Evolutionary conservation across 2,113 vertebrate species (phyloP).

Genomic region (Dipodomys ordii): DNA sequence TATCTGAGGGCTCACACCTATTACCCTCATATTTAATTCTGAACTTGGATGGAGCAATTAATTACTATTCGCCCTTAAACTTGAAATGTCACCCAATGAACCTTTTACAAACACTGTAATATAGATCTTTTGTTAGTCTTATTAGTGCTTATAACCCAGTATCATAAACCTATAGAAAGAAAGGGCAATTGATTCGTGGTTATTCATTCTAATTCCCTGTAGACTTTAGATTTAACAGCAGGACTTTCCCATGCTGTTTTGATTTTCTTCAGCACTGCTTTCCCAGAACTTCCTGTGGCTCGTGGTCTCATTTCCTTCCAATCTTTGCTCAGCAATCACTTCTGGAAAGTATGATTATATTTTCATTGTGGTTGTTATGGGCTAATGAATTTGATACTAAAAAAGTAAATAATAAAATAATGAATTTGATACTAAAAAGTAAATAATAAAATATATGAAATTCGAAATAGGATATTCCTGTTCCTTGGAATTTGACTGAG

Average conservation of each 20-base stretch:
- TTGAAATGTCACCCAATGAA: neutral
- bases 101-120: neutral
- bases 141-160: neutral
- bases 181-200: neutral
- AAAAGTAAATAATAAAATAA: neutral
- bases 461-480: neutral
- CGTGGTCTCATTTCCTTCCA: neutral
- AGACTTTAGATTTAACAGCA: neutral
- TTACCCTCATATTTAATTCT: too few relatives aligned
- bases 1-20: too few relatives aligned
- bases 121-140: neutral
- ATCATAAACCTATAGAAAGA: neutral
- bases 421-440: neutral
- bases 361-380: neutral
- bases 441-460: neutral
- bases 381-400: neutral
- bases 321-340: neutral
- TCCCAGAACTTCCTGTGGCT: neutral
- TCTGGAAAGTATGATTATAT: neutral
- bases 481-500: neutral
- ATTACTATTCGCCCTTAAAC: neutral
- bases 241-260: neutral
- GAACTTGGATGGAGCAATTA: neutral
- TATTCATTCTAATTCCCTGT: neutral
- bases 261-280: neutral